These are phyloP conservation scores for Xestia c-nigrum DNA, from an alignment of 2,888 invertebrate genomes.

Conservation along the genomic window DNA sequence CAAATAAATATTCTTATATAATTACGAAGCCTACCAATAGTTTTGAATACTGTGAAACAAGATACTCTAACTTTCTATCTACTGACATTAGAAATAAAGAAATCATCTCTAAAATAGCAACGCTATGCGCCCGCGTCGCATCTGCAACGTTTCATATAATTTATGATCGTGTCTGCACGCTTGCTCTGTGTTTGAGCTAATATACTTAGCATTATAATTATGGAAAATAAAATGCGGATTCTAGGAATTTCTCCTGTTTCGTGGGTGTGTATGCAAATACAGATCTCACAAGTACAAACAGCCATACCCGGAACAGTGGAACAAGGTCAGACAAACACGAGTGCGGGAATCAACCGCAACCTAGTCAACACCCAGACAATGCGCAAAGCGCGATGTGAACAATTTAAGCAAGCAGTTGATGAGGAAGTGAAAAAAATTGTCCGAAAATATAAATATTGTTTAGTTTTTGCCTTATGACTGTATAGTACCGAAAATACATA, in stretches of 20 bases:
- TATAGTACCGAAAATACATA: not conserved
- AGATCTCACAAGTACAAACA: slow-evolving; percentile 44
- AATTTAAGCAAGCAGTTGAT: not conserved
- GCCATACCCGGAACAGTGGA: slow-evolving; percentile 41
- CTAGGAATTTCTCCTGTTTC: slow-evolving; percentile 31
- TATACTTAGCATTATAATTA: not conserved
- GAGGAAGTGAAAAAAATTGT: slow-evolving; percentile 26
- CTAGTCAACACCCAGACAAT: slow-evolving; percentile 24
- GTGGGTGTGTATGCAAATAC: slow-evolving; percentile 28
- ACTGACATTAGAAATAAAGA: slow-evolving; percentile 44
- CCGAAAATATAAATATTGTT: not conserved
- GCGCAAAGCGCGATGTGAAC: slow-evolving; percentile 20
- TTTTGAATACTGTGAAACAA: slow-evolving; percentile 39
- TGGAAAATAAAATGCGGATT: slow-evolving; percentile 1
- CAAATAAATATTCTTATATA: not conserved
- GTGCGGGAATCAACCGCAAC: slow-evolving; percentile 41
- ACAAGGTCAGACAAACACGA: slow-evolving; percentile 39
- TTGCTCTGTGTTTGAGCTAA: slow-evolving; percentile 12
- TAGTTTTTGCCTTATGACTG: slow-evolving; percentile 5
- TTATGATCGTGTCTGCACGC: slow-evolving; percentile 11
- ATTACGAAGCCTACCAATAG: slow-evolving; percentile 8
- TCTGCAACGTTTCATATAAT: slow-evolving; percentile 10
- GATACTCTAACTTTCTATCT: slow-evolving; percentile 58
- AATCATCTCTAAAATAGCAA: slow-evolving; percentile 25
- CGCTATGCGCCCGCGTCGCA: slow-evolving; percentile 1